Base-by-base conservation (phyloP, 2,797 vertebrate species). In the Trematomus bernacchii region DNA sequence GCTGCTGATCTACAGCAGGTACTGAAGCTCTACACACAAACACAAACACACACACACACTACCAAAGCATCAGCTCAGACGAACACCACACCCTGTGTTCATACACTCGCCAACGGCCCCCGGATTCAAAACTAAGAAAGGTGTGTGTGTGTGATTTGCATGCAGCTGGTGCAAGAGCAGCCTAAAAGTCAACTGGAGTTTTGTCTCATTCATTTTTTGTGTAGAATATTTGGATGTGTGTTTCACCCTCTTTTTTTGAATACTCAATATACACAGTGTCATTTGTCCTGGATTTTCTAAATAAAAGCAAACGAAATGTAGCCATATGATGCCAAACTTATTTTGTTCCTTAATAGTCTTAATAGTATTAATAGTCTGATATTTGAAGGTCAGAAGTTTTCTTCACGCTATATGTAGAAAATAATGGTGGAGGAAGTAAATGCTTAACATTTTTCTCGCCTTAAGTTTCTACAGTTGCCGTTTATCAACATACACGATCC, bases 381-480 rank as follows among this genome's bases (percentile, higher is more conserved):
- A 33, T 8, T 33, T 33, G 33, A 83, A 78, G 52, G 51, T 53
- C 46, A 72, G 54, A 57, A 57, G 48, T 66, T 47, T 69, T 43
- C 33, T 33, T n/a, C 21, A 53, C 59, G 67, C 12, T 18, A 53
- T n/a, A 30, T 30, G 61, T 58, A 64, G n/a, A n/a, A n/a, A n/a
- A 58, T 14, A 6, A 27, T 13, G 19, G 21, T 2, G 12, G 13
- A 51, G 12, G 27, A 73, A 23, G 30, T 16, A 58, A 61, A 59
- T 68, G 53, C 6, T 30, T 19, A 11, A 50, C 3, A 5, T 43
- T 57, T 44, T 73, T 48, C 43, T 44, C 16, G 50, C 16, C 48
- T 19, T 59, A 14, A 27, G 23, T 30, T 46, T 71, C 46, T 48
- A 21, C 63, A 71, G 3, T 52, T 58, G 10, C 42, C 27, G 23